These are phyloP conservation scores for Mystacornis crossleyi DNA, from an alignment of 2,113 vertebrate species.

Conservation along the genomic window DNA sequence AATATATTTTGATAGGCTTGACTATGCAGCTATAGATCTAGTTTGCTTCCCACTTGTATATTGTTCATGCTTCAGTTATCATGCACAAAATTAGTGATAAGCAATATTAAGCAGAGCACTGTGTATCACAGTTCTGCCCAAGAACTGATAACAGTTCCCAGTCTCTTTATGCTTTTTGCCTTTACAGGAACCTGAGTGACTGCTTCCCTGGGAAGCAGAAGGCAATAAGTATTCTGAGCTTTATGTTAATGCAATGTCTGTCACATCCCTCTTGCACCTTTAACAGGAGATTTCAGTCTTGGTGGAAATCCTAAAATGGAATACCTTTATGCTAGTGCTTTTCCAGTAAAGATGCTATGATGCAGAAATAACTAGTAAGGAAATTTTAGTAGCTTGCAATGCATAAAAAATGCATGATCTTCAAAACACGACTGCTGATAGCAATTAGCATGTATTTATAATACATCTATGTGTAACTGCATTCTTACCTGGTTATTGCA, in stretches of 20 bases:
- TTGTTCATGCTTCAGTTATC: slow-evolving; percentile 56
- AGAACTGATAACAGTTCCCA: slow-evolving; percentile 24
- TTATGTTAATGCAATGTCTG: slow-evolving; percentile 25
- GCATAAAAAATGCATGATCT: neutral
- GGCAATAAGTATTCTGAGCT: neutral
- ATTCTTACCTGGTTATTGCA: slow-evolving; percentile 16
- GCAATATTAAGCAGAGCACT: slow-evolving; percentile 47
- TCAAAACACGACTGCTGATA: neutral
- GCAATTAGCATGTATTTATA: slow-evolving; percentile 27
- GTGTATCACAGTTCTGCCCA: neutral
- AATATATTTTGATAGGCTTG: slow-evolving; percentile 51
- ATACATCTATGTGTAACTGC: neutral
- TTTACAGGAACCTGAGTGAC: neutral
- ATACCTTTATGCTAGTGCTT: neutral
- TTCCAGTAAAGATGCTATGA: neutral
- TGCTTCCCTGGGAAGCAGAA: slow-evolving; percentile 20
- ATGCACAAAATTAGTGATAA: slow-evolving; percentile 51
- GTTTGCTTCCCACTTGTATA: slow-evolving; percentile 13
- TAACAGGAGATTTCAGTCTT: neutral
- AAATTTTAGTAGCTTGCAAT: neutral
- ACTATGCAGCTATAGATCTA: slow-evolving; percentile 43
- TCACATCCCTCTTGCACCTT: slow-evolving; percentile 32
- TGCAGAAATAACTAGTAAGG: slow-evolving; percentile 3
- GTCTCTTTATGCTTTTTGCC: neutral
- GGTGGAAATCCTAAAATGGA: neutral